Base-by-base conservation (phyloP, 2,888 invertebrate species). In the Leptinotarsa rubiginosa region DNA sequence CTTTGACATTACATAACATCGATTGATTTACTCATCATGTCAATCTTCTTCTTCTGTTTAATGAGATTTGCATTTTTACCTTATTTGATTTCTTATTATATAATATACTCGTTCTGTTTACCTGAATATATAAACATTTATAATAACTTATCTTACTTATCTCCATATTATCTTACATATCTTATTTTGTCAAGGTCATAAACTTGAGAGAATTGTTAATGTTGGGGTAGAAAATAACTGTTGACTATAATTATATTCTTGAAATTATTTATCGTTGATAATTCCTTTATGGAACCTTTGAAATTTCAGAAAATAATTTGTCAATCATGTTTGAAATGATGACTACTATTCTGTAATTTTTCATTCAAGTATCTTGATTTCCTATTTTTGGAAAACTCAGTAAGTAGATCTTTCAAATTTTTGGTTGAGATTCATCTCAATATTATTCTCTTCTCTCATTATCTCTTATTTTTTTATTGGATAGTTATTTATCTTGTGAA, bases 131-230 rank as follows among this genome's bases (percentile, higher is more conserved):
- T 52, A 52, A 15, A n/a, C 52, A n/a, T 52, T n/a, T 52, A 7
- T 7, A 18, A 7, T 52, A 49, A 49, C 49, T 15, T 3, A 52
- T 5, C n/a, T 52, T n/a, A 52, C 52, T 25, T 25, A 25, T 25
- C 25, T 25, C 5, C 25, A 25, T 25, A 25, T 52, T n/a, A 52
- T 52, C 52, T 52, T 52, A 52, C n/a, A 52, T 52, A n/a, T n/a
- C 52, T 52, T 52, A 52, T 52, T 52, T 52, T 52, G 52, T 52
- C 52, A n/a, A 52, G n/a, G 52, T 52, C 52, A 52, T 18, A 52
- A 25, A 25, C 25, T 25, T 25, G 52, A 52, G 18, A 52, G 18
- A 52, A 52, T 52, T n/a, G 7, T 52, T 52, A 16, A 16, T 52
- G 52, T 52, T 52, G 52, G n/a, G 15, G 52, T 52, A 52, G 52